Evolutionary conservation across 2,113 vertebrate species (phyloP).

Genomic region (Hirundichthys speculiger): DNA sequence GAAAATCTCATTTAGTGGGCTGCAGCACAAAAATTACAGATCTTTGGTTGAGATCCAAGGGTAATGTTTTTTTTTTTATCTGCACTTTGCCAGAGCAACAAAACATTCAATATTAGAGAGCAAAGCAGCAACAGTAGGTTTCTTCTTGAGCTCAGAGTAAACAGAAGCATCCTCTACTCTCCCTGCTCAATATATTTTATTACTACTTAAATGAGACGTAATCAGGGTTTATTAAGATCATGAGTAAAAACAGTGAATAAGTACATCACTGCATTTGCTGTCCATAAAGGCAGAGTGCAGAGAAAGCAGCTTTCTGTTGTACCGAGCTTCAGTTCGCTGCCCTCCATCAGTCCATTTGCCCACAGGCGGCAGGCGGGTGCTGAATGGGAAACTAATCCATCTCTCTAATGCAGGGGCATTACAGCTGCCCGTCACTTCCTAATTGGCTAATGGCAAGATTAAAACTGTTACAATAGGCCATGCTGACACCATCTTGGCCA

Average conservation of each 20-base stretch:
- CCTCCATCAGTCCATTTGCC: conserved; percentile 51
- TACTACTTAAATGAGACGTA: conserved; percentile 48
- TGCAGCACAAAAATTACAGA: conserved; percentile 8
- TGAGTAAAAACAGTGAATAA: conserved; percentile 47
- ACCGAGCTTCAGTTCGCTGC: conserved; percentile 21
- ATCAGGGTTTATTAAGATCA: conserved; percentile 63
- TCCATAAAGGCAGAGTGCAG: conserved; percentile 56
- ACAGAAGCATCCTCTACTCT: conserved; percentile 24
- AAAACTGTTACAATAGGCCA: conserved; percentile 69
- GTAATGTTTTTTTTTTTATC: conserved; percentile 2
- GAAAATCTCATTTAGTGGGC: conserved; percentile 49
- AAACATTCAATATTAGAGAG: conserved; percentile 33
- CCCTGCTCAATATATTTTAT: conserved; percentile 47
- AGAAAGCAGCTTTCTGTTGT: conserved; percentile 64
- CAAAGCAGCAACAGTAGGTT: conserved; percentile 40
- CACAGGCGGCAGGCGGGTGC: conserved; percentile 40
- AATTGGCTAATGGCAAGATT: conserved; percentile 81
- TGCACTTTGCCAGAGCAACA: background rate
- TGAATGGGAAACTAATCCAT: conserved; percentile 76
- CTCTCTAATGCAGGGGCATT: conserved; percentile 69
- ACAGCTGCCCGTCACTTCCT: conserved; percentile 76
- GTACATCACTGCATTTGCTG: conserved; percentile 22
- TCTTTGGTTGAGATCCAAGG: conserved; percentile 13
- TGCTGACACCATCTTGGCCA: conserved; percentile 70
- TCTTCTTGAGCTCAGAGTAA: conserved; percentile 30